Base-by-base conservation (phyloP, 35 echinoderm and acorn worm genomes). In the Eucidaris tribuloides region DNA sequence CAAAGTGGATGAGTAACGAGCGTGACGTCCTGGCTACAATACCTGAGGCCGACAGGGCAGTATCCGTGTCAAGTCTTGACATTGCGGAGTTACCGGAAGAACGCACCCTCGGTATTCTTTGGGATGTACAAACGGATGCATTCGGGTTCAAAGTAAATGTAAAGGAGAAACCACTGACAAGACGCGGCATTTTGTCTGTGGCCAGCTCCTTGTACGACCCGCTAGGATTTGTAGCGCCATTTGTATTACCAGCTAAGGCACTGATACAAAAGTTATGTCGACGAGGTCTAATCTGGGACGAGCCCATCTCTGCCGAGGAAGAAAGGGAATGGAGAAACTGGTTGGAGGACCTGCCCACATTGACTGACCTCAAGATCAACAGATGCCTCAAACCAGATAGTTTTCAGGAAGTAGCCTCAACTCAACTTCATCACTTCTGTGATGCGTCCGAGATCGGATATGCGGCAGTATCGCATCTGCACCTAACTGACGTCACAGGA, bases 181-280 rank as follows among this genome's bases (percentile, higher is more conserved):
- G 89, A 50, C 42, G 89, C 30, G 82, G 89, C 3, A 79, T 91
- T 4, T 80, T 91, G 43, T 85, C 81, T n/a, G 70, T 79, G 18
- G 71, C 52, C 28, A 80, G 80, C 56, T 91, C 89, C 3, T 34
- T 91, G 0, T 91, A 91, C 28, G 82, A 85, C 57, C 81, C 89
- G 29, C 42, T 91, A 31, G 89, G 89, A 6, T 79, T 85, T 56
- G 71, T 83, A 35, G 71, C 71, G 46, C 88, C 88, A 36, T 46
- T 56, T 57, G 62, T 89, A 11, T 45, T 84, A 9, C 25, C 46
- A 46, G 79, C 87, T 11, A 90, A 90, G 61, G 60, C 39, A 25
- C 27, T 90, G 3, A 19, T 83, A 2, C 87, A 90, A 55, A 36
- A 72, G 13, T 14, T 90, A 24, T 90, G 87, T 74, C 42, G 27